These are phyloP conservation scores for Pipa parva DNA, from an alignment of 2,113 vertebrate genomes.

Conservation along the genomic window DNA sequence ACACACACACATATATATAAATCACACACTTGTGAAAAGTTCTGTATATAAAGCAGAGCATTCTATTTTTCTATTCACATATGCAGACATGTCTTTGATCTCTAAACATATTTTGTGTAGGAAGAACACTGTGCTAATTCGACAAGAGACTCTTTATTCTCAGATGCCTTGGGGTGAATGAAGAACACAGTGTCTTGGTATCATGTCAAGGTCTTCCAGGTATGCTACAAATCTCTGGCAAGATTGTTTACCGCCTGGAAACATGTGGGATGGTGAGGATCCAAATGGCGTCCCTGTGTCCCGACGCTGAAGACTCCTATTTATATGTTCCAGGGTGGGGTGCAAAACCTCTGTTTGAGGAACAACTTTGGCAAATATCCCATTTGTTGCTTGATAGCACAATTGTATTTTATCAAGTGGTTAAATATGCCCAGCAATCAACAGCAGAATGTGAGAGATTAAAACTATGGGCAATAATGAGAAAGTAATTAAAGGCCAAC, in stretches of 20 bases:
- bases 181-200: constrained; percentile 28
- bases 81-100: constrained; percentile 17
- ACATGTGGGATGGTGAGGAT: constrained; percentile 6
- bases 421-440: too few species aligned
- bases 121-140: constrained; percentile 8
- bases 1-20: too few species aligned
- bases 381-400: too few species aligned
- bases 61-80: not conserved
- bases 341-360: constrained; percentile 20
- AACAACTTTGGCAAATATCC: not conserved
- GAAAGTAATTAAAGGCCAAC: too few species aligned
- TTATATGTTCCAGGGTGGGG: constrained; percentile 18
- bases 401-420: too few species aligned
- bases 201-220: constrained; percentile 30
- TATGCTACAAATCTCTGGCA: constrained; percentile 22
- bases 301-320: not conserved
- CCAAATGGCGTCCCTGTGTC: constrained; percentile 21
- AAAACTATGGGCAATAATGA: too few species aligned
- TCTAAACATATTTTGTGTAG: constrained; percentile 10
- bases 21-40: too few species aligned
- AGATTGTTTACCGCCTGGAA: not conserved
- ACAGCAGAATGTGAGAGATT: too few species aligned
- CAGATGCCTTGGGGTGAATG: constrained; percentile 20
- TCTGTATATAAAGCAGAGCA: too few species aligned
- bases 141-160: constrained; percentile 20